A percentile compares a stretch with the other conserved stretches of the same genome.
phyloP scores from a whole-genome alignment of 2,113 vertebrate genomes.

The Psammodynastes pulverulentus region DNA sequence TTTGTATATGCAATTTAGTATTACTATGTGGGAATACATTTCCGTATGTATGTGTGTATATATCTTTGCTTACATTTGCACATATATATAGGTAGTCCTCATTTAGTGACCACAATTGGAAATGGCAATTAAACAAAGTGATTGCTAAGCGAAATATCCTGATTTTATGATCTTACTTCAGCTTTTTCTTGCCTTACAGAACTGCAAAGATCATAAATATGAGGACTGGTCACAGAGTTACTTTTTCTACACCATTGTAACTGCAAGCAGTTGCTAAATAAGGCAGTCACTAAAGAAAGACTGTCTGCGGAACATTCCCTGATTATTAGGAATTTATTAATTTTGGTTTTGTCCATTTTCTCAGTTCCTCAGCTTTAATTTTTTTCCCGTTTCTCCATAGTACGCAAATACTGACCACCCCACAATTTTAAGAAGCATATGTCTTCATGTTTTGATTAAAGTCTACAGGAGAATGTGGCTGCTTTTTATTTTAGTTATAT shows the following conservation, averaged over 20 bases:
- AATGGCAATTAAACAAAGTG: neutral
- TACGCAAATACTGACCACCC: neutral
- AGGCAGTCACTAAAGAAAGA: neutral
- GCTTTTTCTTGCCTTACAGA: neutral
- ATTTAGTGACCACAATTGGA: neutral
- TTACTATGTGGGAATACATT: neutral
- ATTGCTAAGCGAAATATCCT: neutral
- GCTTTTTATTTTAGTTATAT: neutral
- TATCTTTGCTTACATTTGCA: neutral
- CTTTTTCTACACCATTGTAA: neutral
- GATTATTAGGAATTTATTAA: neutral
- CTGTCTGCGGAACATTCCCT: neutral
- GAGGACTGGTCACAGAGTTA: neutral
- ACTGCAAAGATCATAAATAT: neutral
- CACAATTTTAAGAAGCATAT: neutral
- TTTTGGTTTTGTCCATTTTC: neutral
- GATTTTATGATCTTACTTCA: neutral
- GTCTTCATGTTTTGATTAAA: neutral
- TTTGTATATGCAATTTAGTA: neutral
- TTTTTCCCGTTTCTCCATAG: neutral
- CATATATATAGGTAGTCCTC: neutral
- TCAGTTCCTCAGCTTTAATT: neutral
- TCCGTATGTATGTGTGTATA: neutral
- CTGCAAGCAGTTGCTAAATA: neutral
- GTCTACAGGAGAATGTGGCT: neutral